phyloP scores from a whole-genome alignment of 2,797 vertebrate species.

The Bovichtus variegatus region DNA sequence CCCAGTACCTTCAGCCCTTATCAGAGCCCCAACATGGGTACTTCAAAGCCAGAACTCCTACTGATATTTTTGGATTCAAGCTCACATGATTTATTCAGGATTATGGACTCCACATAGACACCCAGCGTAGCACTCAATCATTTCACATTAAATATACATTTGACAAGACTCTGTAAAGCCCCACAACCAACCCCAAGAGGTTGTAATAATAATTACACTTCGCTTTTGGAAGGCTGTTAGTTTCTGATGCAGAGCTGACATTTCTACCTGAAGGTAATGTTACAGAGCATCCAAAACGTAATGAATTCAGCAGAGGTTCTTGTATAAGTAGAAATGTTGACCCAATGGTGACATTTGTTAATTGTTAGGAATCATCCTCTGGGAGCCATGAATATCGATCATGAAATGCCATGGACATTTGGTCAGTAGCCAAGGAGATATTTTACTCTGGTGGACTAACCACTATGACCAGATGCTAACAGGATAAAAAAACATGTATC shows the following conservation, averaged over 20 bases:
- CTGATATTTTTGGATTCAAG: constrained; percentile 12
- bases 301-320: background rate
- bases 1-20: background rate
- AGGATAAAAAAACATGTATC: no score
- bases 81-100: background rate
- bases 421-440: no score
- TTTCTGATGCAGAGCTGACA: background rate
- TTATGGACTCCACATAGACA: background rate
- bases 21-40: background rate
- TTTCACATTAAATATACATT: background rate
- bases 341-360: background rate
- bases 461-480: no score
- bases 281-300: background rate
- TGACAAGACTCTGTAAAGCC: no score
- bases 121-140: background rate
- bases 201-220: background rate
- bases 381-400: background rate
- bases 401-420: no score
- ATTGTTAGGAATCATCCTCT: background rate
- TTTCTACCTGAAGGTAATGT: background rate
- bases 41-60: background rate
- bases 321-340: background rate
- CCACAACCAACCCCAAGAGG: background rate
- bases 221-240: background rate
- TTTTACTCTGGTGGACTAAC: no score